Evolutionary conservation across 2,888 invertebrate species (phyloP).

Genomic region (Hecatera dysodea): DNA sequence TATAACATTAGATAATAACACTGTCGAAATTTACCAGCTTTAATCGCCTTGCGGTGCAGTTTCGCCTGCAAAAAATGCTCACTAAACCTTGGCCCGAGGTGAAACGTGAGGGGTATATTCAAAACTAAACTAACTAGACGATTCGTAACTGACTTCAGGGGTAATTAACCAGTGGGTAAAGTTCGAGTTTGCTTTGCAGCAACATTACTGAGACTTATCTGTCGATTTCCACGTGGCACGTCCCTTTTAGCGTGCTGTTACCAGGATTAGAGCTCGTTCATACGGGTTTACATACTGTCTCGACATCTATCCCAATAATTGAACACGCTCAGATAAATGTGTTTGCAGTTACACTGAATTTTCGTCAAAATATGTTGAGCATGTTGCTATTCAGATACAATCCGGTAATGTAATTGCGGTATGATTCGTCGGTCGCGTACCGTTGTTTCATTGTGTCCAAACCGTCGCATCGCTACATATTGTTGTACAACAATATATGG

Average conservation of each 20-base stretch:
- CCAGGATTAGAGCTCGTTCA: slow-evolving; percentile 56
- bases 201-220: slow-evolving; percentile 38
- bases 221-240: slow-evolving; percentile 46
- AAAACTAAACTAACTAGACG: slow-evolving; percentile 59
- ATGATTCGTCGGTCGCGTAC: slow-evolving; percentile 35
- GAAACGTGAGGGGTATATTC: slow-evolving; percentile 70
- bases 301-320: slow-evolving; percentile 22
- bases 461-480: slow-evolving; percentile 46
- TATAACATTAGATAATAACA: slow-evolving; percentile 75
- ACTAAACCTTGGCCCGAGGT: slow-evolving; percentile 71
- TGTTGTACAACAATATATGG: slow-evolving; percentile 54
- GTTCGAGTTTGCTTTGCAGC: slow-evolving; percentile 25
- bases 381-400: slow-evolving; percentile 28
- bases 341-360: slow-evolving; percentile 17
- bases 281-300: slow-evolving; percentile 30
- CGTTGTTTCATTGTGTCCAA: slow-evolving; percentile 45
- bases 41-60: slow-evolving; percentile 78
- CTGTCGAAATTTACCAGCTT: slow-evolving; percentile 78
- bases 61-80: slow-evolving; percentile 68
- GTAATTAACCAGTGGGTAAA: slow-evolving; percentile 37
- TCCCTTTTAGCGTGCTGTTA: slow-evolving; percentile 43
- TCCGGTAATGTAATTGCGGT: slow-evolving; percentile 23
- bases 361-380: slow-evolving; percentile 14
- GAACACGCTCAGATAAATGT: slow-evolving; percentile 17
- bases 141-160: slow-evolving; percentile 14